A percentile compares a stretch with the other conserved stretches of the same genome.
These are phyloP conservation scores for Mormyrus lacerda DNA, from an alignment of 2,113 vertebrate genomes.

Conservation along the genomic window DNA sequence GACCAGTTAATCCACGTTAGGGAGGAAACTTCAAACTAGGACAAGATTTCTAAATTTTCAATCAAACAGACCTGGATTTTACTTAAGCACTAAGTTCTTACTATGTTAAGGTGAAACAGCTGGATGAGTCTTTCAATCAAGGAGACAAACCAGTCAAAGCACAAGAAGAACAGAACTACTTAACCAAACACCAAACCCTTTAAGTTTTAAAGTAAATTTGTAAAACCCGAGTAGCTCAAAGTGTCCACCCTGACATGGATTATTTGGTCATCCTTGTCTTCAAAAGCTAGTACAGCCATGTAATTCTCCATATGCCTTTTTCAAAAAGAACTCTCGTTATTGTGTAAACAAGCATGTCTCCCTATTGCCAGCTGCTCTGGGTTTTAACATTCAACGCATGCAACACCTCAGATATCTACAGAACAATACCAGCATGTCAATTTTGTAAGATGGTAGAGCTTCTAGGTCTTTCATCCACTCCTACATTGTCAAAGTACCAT, in stretches of 20 bases:
- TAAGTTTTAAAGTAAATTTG: neutral
- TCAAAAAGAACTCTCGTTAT: neutral
- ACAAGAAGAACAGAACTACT: neutral
- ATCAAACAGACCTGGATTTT: neutral
- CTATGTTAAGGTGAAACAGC: neutral
- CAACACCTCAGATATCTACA: neutral
- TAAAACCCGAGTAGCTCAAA: neutral
- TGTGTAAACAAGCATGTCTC: neutral
- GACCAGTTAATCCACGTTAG: too few relatives aligned
- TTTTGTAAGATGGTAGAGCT: neutral
- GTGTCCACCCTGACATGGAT: neutral
- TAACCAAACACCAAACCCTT: neutral
- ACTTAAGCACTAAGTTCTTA: neutral
- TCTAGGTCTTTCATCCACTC: neutral
- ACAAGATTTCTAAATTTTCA: neutral
- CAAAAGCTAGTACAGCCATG: neutral
- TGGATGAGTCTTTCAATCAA: neutral
- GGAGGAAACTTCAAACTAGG: too few relatives aligned
- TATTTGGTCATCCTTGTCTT: neutral
- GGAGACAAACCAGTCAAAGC: neutral
- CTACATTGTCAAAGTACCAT: neutral
- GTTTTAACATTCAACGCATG: neutral
- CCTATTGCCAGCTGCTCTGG: neutral
- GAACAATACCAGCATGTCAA: neutral
- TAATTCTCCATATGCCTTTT: neutral